Conservation (phyloP, 1,140 invertebrate species). For the Ruditapes philippinarum region DNA sequence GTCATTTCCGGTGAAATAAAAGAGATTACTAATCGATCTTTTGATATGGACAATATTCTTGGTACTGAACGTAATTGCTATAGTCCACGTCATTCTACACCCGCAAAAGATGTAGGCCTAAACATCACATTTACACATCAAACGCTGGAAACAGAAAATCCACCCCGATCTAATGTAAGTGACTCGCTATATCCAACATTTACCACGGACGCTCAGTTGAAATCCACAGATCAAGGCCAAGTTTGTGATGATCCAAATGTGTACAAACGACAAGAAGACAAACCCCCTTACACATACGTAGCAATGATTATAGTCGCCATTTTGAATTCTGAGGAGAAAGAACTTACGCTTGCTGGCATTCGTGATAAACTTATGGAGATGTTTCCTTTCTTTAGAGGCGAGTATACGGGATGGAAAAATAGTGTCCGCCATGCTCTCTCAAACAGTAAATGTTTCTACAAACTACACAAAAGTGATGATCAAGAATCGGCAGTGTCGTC, state of each 20-base stretch:
- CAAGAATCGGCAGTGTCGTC: too few species aligned
- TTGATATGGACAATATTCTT: neutral
- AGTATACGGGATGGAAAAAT: constrained; percentile 79
- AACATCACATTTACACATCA: neutral
- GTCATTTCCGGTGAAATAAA: neutral
- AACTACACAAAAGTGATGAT: constrained; percentile 2
- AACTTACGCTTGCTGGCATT: constrained; percentile 96
- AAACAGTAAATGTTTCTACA: constrained; percentile 79
- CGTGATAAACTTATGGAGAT: constrained; percentile 91
- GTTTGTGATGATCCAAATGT: too few species aligned
- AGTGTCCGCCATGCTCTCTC: constrained; percentile 81
- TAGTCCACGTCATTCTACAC: neutral
- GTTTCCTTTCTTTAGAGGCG: constrained; percentile 77
- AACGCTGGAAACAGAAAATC: neutral
- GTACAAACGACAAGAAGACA: constrained; percentile 84
- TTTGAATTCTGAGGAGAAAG: constrained; percentile 94
- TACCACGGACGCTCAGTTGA: too few species aligned
- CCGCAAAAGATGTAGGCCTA: neutral
- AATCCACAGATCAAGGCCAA: too few species aligned
- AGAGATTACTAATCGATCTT: neutral
- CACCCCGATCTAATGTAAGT: too few species aligned
- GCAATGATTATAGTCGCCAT: constrained; percentile 98
- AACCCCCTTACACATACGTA: constrained; percentile 97
- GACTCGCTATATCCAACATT: too few species aligned
- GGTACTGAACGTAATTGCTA: neutral